Conservation (phyloP, 2,888 invertebrate species). For the Chelonus formosanus region DNA sequence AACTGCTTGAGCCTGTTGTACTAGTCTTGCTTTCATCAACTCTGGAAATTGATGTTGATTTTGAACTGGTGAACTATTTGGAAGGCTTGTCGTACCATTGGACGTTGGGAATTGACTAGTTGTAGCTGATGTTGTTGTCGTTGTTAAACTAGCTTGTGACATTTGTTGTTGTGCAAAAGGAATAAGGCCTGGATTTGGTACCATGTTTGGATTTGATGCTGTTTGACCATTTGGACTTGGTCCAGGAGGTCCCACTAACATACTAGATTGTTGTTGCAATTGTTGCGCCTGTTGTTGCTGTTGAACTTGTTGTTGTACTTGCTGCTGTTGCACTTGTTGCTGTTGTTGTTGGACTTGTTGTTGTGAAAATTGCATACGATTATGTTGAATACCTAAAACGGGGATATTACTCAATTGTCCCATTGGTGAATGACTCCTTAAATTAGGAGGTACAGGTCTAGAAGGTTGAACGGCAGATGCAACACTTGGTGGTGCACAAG, state of each 20-base stretch:
- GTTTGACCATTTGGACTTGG: conserved; percentile 79
- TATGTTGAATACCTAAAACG: conserved; percentile 55
- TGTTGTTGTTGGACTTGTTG: conserved; percentile 61
- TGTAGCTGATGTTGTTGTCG: conserved; percentile 67
- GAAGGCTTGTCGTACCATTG: conserved; percentile 69
- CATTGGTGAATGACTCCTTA: conserved; percentile 78
- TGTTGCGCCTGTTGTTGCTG: conserved; percentile 62
- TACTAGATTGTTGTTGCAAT: conserved; percentile 69
- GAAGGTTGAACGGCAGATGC: conserved; percentile 50
- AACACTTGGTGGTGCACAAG: conserved; percentile 56
- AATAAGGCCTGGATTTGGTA: conserved; percentile 75
- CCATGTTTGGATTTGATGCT: conserved; percentile 69
- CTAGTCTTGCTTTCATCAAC: conserved; percentile 70
- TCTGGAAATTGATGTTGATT: conserved; percentile 69
- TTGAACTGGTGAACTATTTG: conserved; percentile 67
- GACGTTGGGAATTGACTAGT: conserved; percentile 68
- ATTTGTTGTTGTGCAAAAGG: conserved; percentile 75
- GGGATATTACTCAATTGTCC: conserved; percentile 54
- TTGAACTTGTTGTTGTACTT: conserved; percentile 61
- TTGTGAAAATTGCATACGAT: conserved; percentile 65
- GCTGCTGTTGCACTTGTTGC: conserved; percentile 66
- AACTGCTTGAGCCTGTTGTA: conserved; percentile 47
- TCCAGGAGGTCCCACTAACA: conserved; percentile 78
- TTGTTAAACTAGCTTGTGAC: conserved; percentile 69
- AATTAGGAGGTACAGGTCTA: conserved; percentile 63